phyloP scores from a whole-genome alignment of 2,797 vertebrate genomes.

The Valencia hispanica region DNA sequence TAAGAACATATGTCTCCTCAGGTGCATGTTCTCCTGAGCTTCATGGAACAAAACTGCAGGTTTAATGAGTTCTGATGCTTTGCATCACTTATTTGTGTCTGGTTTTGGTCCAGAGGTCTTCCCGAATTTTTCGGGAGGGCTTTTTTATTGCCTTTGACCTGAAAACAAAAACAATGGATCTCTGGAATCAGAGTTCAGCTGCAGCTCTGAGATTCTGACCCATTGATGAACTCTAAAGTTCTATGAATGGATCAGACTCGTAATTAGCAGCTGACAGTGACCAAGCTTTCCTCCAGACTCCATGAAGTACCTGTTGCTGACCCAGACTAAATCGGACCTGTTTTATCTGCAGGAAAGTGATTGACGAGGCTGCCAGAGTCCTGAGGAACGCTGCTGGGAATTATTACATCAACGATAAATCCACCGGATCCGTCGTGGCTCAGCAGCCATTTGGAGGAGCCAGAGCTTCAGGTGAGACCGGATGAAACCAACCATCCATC shows the following conservation, averaged over 20 bases:
- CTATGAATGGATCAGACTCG: neutral
- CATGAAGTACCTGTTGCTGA: neutral
- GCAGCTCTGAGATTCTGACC: no score
- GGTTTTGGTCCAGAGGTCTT: neutral
- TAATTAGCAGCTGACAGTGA: no score
- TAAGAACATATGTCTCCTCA: neutral
- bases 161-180: neutral
- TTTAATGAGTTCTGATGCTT: neutral
- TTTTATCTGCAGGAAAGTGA: slow-evolving; percentile 71
- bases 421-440: slow-evolving; percentile 89
- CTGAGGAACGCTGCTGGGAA: slow-evolving; percentile 91
- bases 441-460: slow-evolving; percentile 96
- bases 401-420: slow-evolving; percentile 96
- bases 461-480: slow-evolving; percentile 87
- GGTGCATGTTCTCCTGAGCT: neutral
- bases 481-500: neutral
- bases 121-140: no score
- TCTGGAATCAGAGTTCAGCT: neutral
- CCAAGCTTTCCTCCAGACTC: no score
- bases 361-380: slow-evolving; percentile 78
- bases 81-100: neutral
- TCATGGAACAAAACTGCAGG: neutral
- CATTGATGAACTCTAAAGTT: neutral
- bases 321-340: neutral
- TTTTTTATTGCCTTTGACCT: neutral